These are phyloP conservation scores for Pipistrellus pipistrellus DNA, from an alignment of 2,797 vertebrate genomes.

Conservation along the genomic window DNA sequence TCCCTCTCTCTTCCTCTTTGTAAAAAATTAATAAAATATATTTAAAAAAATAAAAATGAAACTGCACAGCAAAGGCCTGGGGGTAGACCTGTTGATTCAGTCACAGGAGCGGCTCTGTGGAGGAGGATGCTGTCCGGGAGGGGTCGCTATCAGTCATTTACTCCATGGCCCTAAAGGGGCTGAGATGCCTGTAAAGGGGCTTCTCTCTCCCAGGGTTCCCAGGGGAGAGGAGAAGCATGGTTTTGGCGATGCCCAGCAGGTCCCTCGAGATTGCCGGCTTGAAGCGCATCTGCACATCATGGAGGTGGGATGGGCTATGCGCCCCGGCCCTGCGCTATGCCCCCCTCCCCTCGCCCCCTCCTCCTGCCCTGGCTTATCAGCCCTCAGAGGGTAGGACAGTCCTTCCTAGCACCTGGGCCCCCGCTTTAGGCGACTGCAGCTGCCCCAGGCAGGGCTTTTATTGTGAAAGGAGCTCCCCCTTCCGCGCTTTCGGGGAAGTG, in stretches of 20 bases:
- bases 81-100: neutral
- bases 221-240: neutral
- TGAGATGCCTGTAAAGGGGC: neutral
- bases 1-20: too few relatives aligned
- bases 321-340: neutral
- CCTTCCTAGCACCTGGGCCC: slow-evolving; percentile 18
- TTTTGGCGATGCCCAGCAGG: neutral
- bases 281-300: neutral
- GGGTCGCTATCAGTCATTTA: neutral
- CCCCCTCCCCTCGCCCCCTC: rapidly evolving
- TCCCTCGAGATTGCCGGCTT: neutral
- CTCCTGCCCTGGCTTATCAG: neutral
- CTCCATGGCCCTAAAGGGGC: neutral
- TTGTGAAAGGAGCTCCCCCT: slow-evolving; percentile 78
- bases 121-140: neutral
- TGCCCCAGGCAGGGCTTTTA: slow-evolving; percentile 74
- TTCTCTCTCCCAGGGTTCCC: neutral
- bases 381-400: rapidly evolving
- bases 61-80: neutral
- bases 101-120: neutral
- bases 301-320: rapidly evolving
- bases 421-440: neutral
- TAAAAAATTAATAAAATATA: too few relatives aligned
- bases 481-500: slow-evolving; percentile 54
- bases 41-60: too few relatives aligned